Evolutionary conservation across 35 echinoderm and acorn worm species (phyloP).

Genomic region (Ophiothrix spiculata): DNA sequence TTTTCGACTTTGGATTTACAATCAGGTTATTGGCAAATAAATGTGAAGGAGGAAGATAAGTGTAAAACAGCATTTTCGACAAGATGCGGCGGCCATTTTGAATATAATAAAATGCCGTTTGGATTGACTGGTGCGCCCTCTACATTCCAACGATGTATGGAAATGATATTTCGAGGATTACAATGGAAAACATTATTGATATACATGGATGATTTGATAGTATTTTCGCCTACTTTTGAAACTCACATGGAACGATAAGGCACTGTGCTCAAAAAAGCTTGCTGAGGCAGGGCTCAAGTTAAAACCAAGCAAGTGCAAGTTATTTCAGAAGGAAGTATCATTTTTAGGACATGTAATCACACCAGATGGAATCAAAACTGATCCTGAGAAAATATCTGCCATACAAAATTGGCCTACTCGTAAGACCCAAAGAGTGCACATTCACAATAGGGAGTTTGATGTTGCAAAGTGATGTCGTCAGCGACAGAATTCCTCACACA

Average conservation of each 20-base stretch:
- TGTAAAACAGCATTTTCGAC: conserved; percentile 53
- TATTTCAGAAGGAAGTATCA: neutral
- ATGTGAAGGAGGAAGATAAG: conserved; percentile 22
- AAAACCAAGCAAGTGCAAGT: conserved; percentile 1
- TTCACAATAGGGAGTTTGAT: no score
- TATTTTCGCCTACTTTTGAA: neutral
- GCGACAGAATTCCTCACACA: neutral
- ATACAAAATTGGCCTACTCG: conserved; percentile 25
- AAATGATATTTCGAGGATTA: conserved; percentile 21
- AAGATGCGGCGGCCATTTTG: neutral
- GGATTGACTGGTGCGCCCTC: conserved; percentile 31
- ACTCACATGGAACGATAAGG: neutral
- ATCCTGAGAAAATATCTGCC: conserved; percentile 7
- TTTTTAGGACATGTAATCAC: conserved; percentile 16
- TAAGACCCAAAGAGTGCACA: no score
- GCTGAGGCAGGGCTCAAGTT: conserved; percentile 6
- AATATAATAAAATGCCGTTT: conserved; percentile 43
- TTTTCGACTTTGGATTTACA: conserved; percentile 45
- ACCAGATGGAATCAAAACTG: neutral
- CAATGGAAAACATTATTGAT: conserved; percentile 21
- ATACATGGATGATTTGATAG: conserved; percentile 22
- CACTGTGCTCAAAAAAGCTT: neutral
- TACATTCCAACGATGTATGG: conserved; percentile 43
- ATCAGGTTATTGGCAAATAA: conserved; percentile 47
- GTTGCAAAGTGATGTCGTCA: neutral